Evolutionary conservation across 2,888 invertebrate genomes (phyloP), one percentile per base, ranked within the genome.

Genomic region (Troides helena): DNA sequence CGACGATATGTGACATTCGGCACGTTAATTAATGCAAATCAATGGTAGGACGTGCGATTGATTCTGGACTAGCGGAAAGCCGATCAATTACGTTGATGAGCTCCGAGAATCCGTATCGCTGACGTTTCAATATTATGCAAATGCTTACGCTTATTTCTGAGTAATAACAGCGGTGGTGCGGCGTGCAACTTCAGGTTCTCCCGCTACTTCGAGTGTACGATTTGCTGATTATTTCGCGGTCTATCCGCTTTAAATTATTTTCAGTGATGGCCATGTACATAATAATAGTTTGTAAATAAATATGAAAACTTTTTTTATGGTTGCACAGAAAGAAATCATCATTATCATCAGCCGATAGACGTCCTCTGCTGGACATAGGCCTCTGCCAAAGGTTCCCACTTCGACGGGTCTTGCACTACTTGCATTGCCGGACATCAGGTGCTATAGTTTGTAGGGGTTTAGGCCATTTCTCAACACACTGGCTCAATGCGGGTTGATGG

Each of bases 31-130:
- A 91, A 92, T 92, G 90, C 88, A 91, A 91, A 92, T 90, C 90
- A 89, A 87, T 88, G 86, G 86, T 82, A 77, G 87, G 82, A 86
- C 87, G 89, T 90, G 86, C 85, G 85, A 86, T 85, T 86, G 89
- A 88, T 87, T 86, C 86, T 81, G 83, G 83, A 81, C 86, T 85
- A 85, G 84, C 83, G 85, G 88, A 85, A 88, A 90, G 88, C 90
- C 86, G 90, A 91, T 92, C 90, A 92, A 91, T 92, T 92, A 91
- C 85, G 87, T 82, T 90, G 90, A 92, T 92, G 89, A 92, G 90
- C 87, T 86, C 78, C 81, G 83, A 83, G 87, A 83, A 85, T 85
- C 85, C 85, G 85, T 88, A 89, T 88, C 84, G 87, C 87, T 88
- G 89, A 88, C 87, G 86, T 87, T 87, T 85, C 85, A 83, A 85